Conservation (phyloP, 2,888 invertebrate species). For the Metalampra italica region DNA sequence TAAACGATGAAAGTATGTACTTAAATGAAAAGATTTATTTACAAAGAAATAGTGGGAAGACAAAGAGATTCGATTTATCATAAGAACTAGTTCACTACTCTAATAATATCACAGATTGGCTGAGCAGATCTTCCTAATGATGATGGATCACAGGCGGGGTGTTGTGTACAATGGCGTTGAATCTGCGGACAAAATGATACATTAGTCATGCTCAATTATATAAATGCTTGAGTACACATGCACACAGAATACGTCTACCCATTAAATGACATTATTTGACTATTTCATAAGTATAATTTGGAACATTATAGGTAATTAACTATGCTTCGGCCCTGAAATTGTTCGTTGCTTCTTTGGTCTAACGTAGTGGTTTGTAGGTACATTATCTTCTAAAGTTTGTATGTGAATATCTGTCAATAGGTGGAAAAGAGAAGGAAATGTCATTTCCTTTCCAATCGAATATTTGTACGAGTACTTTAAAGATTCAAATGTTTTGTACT, state of each 20-base stretch:
- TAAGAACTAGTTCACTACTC: conserved; percentile 10
- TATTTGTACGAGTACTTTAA: no score
- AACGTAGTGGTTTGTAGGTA: no score
- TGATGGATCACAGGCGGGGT: conserved; percentile 70
- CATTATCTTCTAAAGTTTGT: no score
- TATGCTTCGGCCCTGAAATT: no score
- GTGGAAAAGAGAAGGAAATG: no score
- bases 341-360: no score
- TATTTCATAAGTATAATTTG: no score
- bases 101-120: conserved; percentile 68
- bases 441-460: no score
- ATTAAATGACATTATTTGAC: not conserved
- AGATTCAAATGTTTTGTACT: no score
- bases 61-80: conserved; percentile 5
- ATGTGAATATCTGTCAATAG: no score
- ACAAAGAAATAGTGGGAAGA: conserved; percentile 5
- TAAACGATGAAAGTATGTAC: no score
- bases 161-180: conserved; percentile 75
- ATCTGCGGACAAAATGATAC: conserved; percentile 50
- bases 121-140: conserved; percentile 51
- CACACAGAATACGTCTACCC: not conserved
- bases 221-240: not conserved
- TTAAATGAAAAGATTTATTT: conserved; percentile 5
- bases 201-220: conserved; percentile 15
- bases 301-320: no score